phyloP scores from a whole-genome alignment of 2,113 vertebrate species.

The Hoplias malabaricus region DNA sequence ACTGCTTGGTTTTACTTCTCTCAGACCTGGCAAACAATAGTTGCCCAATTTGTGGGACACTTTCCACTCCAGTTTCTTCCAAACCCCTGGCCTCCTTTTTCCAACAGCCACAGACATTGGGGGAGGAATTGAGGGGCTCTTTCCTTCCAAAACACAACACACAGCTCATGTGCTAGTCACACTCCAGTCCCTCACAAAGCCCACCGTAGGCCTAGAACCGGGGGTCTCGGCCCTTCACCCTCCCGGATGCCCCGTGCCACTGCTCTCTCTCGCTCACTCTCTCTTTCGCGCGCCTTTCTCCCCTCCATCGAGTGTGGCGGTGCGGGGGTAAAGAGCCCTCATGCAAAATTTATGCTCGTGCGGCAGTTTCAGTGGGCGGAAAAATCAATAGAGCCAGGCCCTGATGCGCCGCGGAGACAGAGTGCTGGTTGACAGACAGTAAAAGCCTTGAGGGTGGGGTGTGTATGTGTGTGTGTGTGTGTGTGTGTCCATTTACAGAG shows the following conservation, averaged over 20 bases:
- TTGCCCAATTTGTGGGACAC: not conserved
- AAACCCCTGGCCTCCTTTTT: not conserved
- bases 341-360: conserved; percentile 99
- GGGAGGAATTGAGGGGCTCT: not conserved
- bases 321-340: conserved; percentile 94
- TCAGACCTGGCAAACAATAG: not conserved
- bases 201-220: not conserved
- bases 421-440: conserved; percentile 99
- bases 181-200: conserved; percentile 5
- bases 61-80: not conserved
- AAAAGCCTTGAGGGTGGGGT: conserved; percentile 93
- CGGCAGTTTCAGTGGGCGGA: conserved; percentile 97
- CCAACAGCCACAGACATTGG: not conserved
- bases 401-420: conserved; percentile 96
- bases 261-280: conserved; percentile 4
- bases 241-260: not conserved
- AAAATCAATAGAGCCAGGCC: conserved; percentile 97
- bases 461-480: not conserved
- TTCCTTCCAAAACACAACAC: not conserved
- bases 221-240: not conserved
- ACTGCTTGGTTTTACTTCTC: not conserved
- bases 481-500: conserved; percentile 75
- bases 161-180: not conserved
- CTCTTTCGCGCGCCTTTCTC: conserved; percentile 66
- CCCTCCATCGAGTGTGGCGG: conserved; percentile 93